Evolutionary conservation across 2,113 vertebrate species (phyloP).

Genomic region (Ptyas mucosa): DNA sequence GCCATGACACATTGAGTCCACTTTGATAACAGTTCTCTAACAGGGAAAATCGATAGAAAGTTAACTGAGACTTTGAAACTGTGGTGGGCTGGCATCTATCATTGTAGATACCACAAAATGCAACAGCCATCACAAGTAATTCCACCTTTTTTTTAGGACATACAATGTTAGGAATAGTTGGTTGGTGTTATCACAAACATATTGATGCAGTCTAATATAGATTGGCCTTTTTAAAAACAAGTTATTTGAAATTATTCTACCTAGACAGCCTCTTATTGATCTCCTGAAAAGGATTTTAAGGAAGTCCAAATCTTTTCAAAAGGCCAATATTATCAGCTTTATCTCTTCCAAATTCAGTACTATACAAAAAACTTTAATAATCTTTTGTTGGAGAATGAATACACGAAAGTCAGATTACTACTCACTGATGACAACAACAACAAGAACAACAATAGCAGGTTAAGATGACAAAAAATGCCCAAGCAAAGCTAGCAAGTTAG

Average conservation of each 20-base stretch:
- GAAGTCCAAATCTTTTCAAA: neutral
- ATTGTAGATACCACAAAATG: neutral
- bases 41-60: neutral
- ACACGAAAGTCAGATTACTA: neutral
- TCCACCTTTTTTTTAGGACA: neutral
- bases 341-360: no score
- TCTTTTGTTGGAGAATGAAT: neutral
- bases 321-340: neutral
- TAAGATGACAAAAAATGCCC: neutral
- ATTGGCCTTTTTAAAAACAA: neutral
- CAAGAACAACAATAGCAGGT: neutral
- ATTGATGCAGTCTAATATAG: neutral
- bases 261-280: neutral
- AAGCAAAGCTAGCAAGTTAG: neutral
- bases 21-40: neutral
- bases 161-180: neutral
- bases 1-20: no score
- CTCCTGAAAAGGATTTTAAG: neutral
- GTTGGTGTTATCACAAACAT: neutral
- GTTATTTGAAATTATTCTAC: neutral
- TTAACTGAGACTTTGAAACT: neutral
- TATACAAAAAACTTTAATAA: neutral
- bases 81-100: neutral
- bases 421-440: neutral
- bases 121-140: neutral